A percentile compares a stretch with the other conserved stretches of the same genome.
Evolutionary conservation across 1,140 invertebrate species (phyloP).

Genomic region (Drosophila teissieri): DNA sequence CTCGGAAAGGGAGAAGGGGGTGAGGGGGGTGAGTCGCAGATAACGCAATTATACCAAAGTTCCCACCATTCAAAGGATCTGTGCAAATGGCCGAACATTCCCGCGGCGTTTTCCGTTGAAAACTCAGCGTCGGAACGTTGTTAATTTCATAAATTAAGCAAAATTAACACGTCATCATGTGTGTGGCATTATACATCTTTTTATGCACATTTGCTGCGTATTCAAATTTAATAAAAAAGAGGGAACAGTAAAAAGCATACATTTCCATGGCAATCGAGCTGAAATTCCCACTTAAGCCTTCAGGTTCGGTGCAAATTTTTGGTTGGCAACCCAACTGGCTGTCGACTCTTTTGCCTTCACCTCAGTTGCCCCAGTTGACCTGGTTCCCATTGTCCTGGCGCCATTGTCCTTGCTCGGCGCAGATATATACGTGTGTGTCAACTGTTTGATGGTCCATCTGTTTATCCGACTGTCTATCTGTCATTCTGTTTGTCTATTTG

Average conservation of each 20-base stretch:
- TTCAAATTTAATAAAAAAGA: conserved; percentile 3
- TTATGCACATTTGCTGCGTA: neutral
- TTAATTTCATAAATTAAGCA: conserved; percentile 37
- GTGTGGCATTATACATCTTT: neutral
- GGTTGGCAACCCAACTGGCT: conserved; percentile 1
- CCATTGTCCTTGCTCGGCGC: conserved; percentile 19
- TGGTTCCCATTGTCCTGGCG: conserved; percentile 3
- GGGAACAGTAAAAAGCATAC: neutral
- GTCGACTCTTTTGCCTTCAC: neutral
- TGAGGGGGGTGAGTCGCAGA: neutral
- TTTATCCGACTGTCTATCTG: conserved; percentile 23
- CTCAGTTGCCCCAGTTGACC: conserved; percentile 2
- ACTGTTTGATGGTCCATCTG: conserved; percentile 32
- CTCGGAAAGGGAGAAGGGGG: neutral
- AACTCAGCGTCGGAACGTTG: conserved; percentile 4
- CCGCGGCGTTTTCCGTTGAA: neutral
- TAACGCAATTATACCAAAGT: conserved; percentile 31
- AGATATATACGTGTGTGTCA: neutral
- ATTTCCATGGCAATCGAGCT: neutral
- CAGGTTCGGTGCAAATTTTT: conserved; percentile 2
- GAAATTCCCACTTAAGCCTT: conserved; percentile 5
- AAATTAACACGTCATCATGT: conserved; percentile 36
- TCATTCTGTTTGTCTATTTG: conserved; percentile 23
- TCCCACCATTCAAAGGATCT: neutral
- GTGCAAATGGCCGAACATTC: neutral